Evolutionary conservation across 2,113 vertebrate genomes (phyloP).

Genomic region (Microcebus tavaratra): DNA sequence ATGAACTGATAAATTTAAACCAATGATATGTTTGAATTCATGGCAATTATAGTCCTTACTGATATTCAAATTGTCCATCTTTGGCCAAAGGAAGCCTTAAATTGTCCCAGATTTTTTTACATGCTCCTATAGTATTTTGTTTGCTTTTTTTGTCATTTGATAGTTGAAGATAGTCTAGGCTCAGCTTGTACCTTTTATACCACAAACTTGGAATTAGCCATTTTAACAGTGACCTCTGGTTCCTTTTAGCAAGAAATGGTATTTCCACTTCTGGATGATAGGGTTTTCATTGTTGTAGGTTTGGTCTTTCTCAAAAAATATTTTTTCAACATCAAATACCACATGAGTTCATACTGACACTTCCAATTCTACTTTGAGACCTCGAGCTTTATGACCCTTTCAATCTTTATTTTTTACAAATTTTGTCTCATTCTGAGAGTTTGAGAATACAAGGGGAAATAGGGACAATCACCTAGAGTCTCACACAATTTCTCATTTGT

Average conservation of each 20-base stretch:
- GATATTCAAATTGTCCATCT: too few relatives aligned
- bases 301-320: neutral
- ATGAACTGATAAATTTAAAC: neutral
- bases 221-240: too few relatives aligned
- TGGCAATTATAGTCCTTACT: too few relatives aligned
- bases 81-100: too few relatives aligned
- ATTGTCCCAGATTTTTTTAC: too few relatives aligned
- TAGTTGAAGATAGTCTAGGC: too few relatives aligned
- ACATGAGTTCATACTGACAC: neutral
- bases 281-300: neutral
- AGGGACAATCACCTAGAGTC: neutral
- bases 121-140: too few relatives aligned
- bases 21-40: too few relatives aligned
- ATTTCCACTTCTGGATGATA: neutral
- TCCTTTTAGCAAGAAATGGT: too few relatives aligned
- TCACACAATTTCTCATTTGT: neutral
- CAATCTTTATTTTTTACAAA: neutral
- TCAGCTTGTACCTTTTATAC: too few relatives aligned
- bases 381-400: neutral
- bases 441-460: neutral
- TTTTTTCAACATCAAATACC: neutral
- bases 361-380: neutral
- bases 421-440: neutral
- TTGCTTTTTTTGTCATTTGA: too few relatives aligned
- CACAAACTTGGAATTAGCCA: too few relatives aligned